Evolutionary conservation across 2,888 invertebrate species (phyloP).

Genomic region (Andrena dorsata): DNA sequence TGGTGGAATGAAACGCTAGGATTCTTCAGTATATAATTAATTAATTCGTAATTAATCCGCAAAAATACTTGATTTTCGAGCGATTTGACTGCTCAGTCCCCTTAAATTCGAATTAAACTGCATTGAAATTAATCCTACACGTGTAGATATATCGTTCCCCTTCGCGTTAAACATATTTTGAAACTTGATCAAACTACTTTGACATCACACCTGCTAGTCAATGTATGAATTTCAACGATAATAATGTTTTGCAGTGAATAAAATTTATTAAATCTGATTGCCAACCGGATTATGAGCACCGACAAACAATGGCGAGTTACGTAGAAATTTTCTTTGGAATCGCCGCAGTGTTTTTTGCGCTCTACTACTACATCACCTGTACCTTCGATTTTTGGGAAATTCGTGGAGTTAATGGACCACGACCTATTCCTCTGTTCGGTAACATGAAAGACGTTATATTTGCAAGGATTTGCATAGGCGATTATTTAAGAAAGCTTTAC

Average conservation of each 20-base stretch:
- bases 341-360: conserved; percentile 69
- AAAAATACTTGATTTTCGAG: too few species aligned
- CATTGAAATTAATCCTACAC: too few species aligned
- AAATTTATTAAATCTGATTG: background rate
- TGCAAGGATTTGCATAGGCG: conserved; percentile 20
- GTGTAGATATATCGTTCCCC: too few species aligned
- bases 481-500: conserved; percentile 60
- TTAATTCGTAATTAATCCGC: too few species aligned
- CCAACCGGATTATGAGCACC: background rate
- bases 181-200: too few species aligned
- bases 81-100: too few species aligned
- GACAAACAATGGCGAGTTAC: background rate
- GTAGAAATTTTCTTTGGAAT: conserved; percentile 83
- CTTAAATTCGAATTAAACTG: too few species aligned
- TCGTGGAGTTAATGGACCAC: conserved; percentile 81
- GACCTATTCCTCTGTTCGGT: conserved; percentile 81
- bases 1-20: too few species aligned
- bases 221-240: too few species aligned
- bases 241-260: background rate
- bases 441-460: conserved; percentile 77
- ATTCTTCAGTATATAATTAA: too few species aligned
- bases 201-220: too few species aligned
- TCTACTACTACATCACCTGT: conserved; percentile 76
- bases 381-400: conserved; percentile 84
- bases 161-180: too few species aligned